phyloP scores from a whole-genome alignment of 2,888 invertebrate genomes.

The Cephus pygmeus region DNA sequence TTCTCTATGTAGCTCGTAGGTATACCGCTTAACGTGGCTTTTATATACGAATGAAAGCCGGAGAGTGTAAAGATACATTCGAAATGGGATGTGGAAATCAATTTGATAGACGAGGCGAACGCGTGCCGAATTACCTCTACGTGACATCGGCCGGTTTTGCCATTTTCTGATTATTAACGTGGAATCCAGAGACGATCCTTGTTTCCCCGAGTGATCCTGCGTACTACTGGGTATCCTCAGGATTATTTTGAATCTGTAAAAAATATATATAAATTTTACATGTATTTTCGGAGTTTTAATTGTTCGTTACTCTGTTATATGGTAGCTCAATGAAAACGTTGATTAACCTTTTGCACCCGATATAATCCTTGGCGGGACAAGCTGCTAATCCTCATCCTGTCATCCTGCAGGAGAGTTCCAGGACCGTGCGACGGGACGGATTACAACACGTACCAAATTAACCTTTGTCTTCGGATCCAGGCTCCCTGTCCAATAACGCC shows the following conservation, averaged over 20 bases:
- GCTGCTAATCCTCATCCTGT: conserved; percentile 58
- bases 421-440: conserved; percentile 48
- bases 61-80: conserved; percentile 27
- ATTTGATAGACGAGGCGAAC: conserved; percentile 62
- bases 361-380: conserved; percentile 64
- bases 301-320: background rate
- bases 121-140: conserved; percentile 66
- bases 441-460: conserved; percentile 64
- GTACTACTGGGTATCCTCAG: background rate
- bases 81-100: conserved; percentile 58
- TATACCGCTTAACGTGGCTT: too few relatives aligned
- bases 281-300: background rate
- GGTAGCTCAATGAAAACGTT: conserved; percentile 40
- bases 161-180: conserved; percentile 64
- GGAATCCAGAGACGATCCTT: conserved; percentile 31
- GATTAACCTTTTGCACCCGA: conserved; percentile 63
- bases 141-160: conserved; percentile 64
- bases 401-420: conserved; percentile 39
- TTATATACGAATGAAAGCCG: background rate
- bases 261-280: background rate
- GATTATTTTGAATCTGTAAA: background rate
- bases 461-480: conserved; percentile 49
- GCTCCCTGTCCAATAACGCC: conserved; percentile 9
- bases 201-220: background rate
- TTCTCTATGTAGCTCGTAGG: too few relatives aligned